Evolutionary conservation across 2,888 invertebrate species (phyloP), one percentile per base, ranked within the genome.

Genomic region (Drosophila colorata): DNA sequence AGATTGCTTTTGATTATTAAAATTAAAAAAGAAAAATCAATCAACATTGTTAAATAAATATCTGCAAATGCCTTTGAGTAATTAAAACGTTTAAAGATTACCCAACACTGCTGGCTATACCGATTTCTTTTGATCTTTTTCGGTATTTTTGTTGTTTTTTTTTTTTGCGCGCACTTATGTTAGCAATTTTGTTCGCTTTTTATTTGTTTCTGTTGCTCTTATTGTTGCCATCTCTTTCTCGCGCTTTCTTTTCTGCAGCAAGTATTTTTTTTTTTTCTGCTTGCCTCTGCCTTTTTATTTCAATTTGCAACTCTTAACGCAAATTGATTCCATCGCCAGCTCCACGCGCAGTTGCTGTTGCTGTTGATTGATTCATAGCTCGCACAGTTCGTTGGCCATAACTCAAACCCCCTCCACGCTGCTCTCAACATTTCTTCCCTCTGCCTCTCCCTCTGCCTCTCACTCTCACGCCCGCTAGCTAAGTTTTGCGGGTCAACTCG

Each of bases 321-420:
- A 61, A 63, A 65, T 63, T 65, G 49, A 61, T 63, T 63, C 48
- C 57, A 13, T n/a, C 35, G 9, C 23, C 18, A 61, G 31, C 37
- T 61, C 25, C 23, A 16, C 31, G 1, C 20, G 8, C 13, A 20
- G 33, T 33, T 49, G 53, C 33, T 55, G 23, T 25, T 59, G 43
- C 46, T 40, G 49, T 69, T 67, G 66, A 67, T 67, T 67, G 66
- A 67, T 67, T 58, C 66, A 59, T 49, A 20, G 58, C 59, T 49
- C 37, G 2, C 13, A 25, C 35, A 20, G 14, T 37, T 8, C 1
- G 5, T 0, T 33, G 23, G 16, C 46, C 55, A 60, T 41, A 31
- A 56, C 33, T 44, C 52, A 49, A 23, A 35, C 43, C 18, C 25
- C 20, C 3, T 3, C 20, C n/a, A n/a, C n/a, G n/a, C n/a, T n/a